Evolutionary conservation across 2,797 vertebrate genomes (phyloP).

Genomic region (Heteromormyrus szaboi): DNA sequence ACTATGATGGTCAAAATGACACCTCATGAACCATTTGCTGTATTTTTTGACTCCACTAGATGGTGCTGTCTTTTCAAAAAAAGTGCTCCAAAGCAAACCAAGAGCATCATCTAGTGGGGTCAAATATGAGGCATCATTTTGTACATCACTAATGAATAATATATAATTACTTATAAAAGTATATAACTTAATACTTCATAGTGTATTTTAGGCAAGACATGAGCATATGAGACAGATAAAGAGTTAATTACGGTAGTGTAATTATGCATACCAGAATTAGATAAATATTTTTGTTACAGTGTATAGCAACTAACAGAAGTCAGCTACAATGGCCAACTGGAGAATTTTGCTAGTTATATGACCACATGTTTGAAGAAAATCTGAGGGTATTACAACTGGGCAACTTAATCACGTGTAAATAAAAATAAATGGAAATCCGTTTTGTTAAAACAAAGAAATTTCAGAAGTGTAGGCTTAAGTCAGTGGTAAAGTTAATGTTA

Average conservation of each 20-base stretch:
- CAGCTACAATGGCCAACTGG: not conserved
- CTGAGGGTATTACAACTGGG: not conserved
- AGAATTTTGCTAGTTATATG: not conserved
- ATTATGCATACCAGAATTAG: not conserved
- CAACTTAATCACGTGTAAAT: not conserved
- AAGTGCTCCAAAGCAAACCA: not conserved
- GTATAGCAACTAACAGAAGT: not conserved
- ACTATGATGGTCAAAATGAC: not conserved
- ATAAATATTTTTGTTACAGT: not conserved
- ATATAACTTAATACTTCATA: not conserved
- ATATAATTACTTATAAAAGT: not conserved
- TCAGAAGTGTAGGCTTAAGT: not conserved
- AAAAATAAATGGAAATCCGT: not conserved
- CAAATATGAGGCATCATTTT: not conserved
- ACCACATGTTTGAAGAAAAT: not conserved
- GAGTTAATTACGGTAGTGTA: not conserved
- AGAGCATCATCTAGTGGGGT: not conserved
- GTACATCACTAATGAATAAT: not conserved
- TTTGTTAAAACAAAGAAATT: not conserved
- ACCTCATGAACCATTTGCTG: not conserved
- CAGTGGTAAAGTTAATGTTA: not conserved
- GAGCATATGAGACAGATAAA: not conserved
- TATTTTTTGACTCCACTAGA: not conserved
- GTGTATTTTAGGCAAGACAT: not conserved
- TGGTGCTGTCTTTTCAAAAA: not conserved